Evolutionary conservation across 2,888 invertebrate species (phyloP), one percentile per base, ranked within the genome.

Genomic region (Hemistola chrysoprasaria): DNA sequence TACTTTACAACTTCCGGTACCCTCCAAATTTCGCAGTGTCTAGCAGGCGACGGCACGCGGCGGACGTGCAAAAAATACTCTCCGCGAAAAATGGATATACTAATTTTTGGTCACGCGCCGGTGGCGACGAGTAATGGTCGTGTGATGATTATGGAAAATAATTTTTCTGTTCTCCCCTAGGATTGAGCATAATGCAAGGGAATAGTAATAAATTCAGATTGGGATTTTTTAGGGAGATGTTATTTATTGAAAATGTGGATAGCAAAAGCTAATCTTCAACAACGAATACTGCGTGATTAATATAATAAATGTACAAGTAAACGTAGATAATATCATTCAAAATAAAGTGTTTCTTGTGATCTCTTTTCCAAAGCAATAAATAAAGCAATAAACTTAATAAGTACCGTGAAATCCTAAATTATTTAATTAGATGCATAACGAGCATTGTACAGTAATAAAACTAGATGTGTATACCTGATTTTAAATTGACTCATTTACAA

Each of bases 1-100:
- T 86, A 84, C 87, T 88, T 88, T 89, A 90, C 90, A 85, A 88
- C 89, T 85, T 89, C 89, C 89, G 83, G 71, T 38, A 34, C 24
- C 36, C 36, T 26, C 24, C 38, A 28, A 48, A 64, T 67, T 53
- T 59, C 64, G 64, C 78, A 85, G 74, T 83, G 59, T 69, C 59
- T 64, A 68, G 57, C 58, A 64, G 58, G 68, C 64, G 58, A 65
- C 65, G 59, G 68, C 45, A 59, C 62, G 61, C 59, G 59, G 52
- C 67, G 77, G 78, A 79, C 78, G 79, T 74, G 76, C 74, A 72
- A 66, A 70, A 73, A 70, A 73, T 65, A 47, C 52, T 57, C n/a
- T n/a, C 34, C 25, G 33, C 29, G 42, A 38, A 56, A 56, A 59
- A 56, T 71, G 62, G 60, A 60, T 50, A 71, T 77, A 82, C 82